Base-by-base conservation (phyloP, 2,888 invertebrate genomes). In the Salpingus planirostris region DNA sequence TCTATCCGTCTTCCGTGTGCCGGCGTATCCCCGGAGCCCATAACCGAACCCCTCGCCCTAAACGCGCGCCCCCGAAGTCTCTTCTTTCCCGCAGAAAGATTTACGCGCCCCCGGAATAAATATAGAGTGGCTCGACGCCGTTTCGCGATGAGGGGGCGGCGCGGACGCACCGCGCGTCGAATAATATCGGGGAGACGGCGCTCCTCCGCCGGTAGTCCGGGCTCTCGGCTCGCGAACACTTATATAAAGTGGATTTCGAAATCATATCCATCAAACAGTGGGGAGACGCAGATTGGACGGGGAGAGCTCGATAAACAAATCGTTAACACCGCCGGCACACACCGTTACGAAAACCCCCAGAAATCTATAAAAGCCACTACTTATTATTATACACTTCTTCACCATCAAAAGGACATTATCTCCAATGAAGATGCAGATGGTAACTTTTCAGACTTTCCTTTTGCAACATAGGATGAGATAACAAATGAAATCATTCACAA, bases 181-280 rank as follows among this genome's bases (percentile, higher is more conserved):
- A n/a, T n/a, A n/a, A n/a, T n/a, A n/a, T n/a, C n/a, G n/a, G n/a
- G n/a, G n/a, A n/a, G n/a, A n/a, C n/a, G n/a, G n/a, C n/a, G n/a
- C n/a, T n/a, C n/a, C 18, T 18, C 18, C 5, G 18, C 18, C 5
- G 8, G 18, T 6, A 5, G 18, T 6, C 8, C 18, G 18, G 5
- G 5, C 8, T 18, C 5, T 18, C 5, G 47, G 44, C 41, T 43
- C 5, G 18, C 18, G 42, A 46, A 49, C 60, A 57, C 58, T 60
- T 58, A 55, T 55, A 58, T 58, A 56, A 59, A 59, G 59, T 59
- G 59, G 57, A 55, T 59, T 58, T 56, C 53, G 55, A 57, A 60
- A 60, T 61, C 59, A 59, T 60, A 61, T 57, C 51, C 52, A 54
- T 55, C 55, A 55, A 52, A 36, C 24, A 27, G 36, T 24, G 29